Evolutionary conservation across 2,888 invertebrate genomes (phyloP).

Genomic region (Hirudinaria manillensis): DNA sequence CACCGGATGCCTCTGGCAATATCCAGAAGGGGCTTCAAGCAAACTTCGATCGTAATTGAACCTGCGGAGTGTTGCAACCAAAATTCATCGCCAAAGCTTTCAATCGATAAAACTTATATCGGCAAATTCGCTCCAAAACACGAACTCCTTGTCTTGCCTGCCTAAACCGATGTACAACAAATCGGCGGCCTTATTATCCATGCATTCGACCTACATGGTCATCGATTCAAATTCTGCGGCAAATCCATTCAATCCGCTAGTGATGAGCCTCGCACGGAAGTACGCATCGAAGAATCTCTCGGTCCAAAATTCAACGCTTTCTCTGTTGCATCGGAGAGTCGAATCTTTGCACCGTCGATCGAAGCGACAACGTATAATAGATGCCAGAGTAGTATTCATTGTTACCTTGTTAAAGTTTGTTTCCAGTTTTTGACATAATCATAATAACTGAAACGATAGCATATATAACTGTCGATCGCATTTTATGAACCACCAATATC

Average conservation of each 20-base stretch:
- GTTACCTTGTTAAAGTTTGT: too few relatives aligned
- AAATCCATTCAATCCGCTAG: conserved; percentile 31
- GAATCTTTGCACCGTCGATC: conserved; percentile 11
- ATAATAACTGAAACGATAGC: too few relatives aligned
- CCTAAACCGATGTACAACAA: conserved; percentile 13
- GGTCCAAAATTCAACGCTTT: neutral
- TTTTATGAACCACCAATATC: too few relatives aligned
- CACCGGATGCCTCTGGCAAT: neutral
- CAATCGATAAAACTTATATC: neutral
- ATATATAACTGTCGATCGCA: too few relatives aligned
- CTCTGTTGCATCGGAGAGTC: conserved; percentile 26
- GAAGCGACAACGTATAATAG: too few relatives aligned
- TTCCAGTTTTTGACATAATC: too few relatives aligned
- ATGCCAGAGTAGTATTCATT: too few relatives aligned
- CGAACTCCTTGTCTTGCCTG: conserved; percentile 17
- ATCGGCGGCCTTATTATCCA: conserved; percentile 25
- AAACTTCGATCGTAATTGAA: conserved; percentile 27
- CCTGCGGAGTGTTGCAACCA: neutral
- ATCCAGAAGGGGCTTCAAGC: conserved; percentile 17
- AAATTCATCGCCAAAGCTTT: neutral
- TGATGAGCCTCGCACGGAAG: conserved; percentile 27
- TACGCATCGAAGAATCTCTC: neutral
- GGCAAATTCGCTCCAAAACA: neutral
- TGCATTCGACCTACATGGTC: conserved; percentile 26
- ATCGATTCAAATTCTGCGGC: conserved; percentile 14